These are phyloP conservation scores for Oostethus manadensis DNA, from an alignment of 2,113 vertebrate species.

Conservation along the genomic window DNA sequence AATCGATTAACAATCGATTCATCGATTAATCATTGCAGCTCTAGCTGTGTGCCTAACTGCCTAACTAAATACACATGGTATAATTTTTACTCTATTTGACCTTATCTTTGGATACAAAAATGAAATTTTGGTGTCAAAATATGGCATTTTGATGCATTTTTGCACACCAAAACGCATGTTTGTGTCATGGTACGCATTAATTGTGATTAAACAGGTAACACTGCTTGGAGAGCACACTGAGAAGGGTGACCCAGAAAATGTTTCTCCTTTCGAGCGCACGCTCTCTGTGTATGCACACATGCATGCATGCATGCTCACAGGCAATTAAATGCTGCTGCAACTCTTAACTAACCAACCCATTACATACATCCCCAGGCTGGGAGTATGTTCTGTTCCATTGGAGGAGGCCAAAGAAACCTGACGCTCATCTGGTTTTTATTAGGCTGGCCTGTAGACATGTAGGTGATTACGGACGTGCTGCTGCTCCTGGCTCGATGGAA, in stretches of 20 bases:
- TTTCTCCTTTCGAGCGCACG: background rate
- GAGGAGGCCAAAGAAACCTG: slow-evolving; percentile 20
- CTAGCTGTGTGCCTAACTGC: too few species aligned
- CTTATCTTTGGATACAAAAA: too few species aligned
- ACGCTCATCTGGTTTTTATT: slow-evolving; percentile 34
- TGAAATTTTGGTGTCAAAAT: too few species aligned
- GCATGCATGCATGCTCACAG: too few species aligned
- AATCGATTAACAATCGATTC: too few species aligned
- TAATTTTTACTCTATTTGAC: too few species aligned
- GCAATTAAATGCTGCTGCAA: slow-evolving; percentile 26
- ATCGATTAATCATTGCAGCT: too few species aligned
- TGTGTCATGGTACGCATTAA: slow-evolving; percentile 1
- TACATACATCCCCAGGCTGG: slow-evolving; percentile 15
- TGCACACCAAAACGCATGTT: slow-evolving; percentile 17
- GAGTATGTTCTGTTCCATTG: background rate
- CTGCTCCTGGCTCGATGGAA: slow-evolving; percentile 1
- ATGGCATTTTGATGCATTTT: too few species aligned
- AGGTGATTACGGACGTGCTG: slow-evolving; percentile 31
- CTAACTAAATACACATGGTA: too few species aligned
- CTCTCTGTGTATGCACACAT: background rate
- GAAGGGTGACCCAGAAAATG: background rate
- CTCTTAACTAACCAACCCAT: slow-evolving; percentile 21
- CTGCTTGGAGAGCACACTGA: too few species aligned
- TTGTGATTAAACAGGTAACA: too few species aligned
- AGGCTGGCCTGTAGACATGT: slow-evolving; percentile 18